Evolutionary conservation across 2,888 invertebrate genomes (phyloP), one percentile per base, ranked within the genome.

Genomic region (Crocallis elinguaria): DNA sequence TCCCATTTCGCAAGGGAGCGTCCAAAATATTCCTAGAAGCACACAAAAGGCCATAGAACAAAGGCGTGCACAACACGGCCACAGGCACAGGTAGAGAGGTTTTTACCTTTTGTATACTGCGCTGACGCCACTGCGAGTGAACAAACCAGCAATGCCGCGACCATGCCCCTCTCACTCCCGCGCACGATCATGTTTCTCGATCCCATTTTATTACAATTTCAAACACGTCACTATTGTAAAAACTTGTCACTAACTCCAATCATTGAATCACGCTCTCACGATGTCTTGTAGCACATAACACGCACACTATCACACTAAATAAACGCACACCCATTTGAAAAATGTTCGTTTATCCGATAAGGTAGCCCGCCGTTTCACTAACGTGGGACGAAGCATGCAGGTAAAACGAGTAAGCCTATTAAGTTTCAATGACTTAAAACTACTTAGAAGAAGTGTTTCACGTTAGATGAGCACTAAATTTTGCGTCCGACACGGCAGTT

Each of bases 261-360:
- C 75, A 77, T 73, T 66, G 75, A 70, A 76, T 64, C 75, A 77
- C 70, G 78, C 83, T 85, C 82, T 83, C 81, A 82, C 80, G 76
- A 71, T 77, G 86, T 86, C 72, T 81, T 75, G 77, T 77, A 79
- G 76, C 88, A 88, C 85, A 83, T 79, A 84, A 77, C 85, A 88
- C 87, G 82, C 83, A 87, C 90, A 88, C 88, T 84, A 85, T 84
- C 88, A 86, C 90, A 84, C 69, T 78, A 83, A 80, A 82, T 73
- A 81, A 87, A 86, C 85, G 84, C 88, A 88, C 88, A 88, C 88
- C 86, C 88, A 91, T 91, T 90, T 89, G 86, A 89, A 90, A 89
- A 88, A 86, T 86, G 84, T 90, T 83, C 89, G 88, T 89, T 89
- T 88, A 87, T 88, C 87, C 88, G 84, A 88, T 86, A 87, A 83